These are phyloP conservation scores for Turnix velox DNA, from an alignment of 2,113 vertebrate genomes.

Conservation along the genomic window DNA sequence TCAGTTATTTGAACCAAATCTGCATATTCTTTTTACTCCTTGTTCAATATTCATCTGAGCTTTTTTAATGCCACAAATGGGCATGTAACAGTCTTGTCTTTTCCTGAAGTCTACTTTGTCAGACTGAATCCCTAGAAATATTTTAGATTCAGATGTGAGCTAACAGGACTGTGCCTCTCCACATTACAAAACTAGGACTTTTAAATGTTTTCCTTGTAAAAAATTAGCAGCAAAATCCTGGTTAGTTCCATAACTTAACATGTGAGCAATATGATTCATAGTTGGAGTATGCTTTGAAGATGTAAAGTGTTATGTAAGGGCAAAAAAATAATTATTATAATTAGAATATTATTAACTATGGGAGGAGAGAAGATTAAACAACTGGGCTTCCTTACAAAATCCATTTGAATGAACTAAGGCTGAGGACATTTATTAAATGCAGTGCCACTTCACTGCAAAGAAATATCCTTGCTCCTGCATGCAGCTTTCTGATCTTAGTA, in stretches of 20 bases:
- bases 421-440: background rate
- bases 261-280: conserved; percentile 1
- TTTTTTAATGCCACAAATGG: background rate
- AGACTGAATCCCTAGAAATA: background rate
- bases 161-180: background rate
- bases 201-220: background rate
- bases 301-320: background rate
- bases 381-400: conserved; percentile 9
- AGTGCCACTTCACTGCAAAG: background rate
- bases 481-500: background rate
- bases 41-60: background rate
- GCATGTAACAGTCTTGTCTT: background rate
- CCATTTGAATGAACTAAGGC: background rate
- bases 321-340: conserved; percentile 38
- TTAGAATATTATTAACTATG: conserved; percentile 45
- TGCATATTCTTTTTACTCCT: background rate
- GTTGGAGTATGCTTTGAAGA: conserved; percentile 42
- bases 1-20: background rate
- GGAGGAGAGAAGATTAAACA: conserved; percentile 22
- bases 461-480: background rate
- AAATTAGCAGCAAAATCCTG: background rate
- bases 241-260: background rate
- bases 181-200: background rate
- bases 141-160: background rate
- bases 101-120: background rate